phyloP scores from a whole-genome alignment of 2,888 invertebrate species.

The Carcina quercana region DNA sequence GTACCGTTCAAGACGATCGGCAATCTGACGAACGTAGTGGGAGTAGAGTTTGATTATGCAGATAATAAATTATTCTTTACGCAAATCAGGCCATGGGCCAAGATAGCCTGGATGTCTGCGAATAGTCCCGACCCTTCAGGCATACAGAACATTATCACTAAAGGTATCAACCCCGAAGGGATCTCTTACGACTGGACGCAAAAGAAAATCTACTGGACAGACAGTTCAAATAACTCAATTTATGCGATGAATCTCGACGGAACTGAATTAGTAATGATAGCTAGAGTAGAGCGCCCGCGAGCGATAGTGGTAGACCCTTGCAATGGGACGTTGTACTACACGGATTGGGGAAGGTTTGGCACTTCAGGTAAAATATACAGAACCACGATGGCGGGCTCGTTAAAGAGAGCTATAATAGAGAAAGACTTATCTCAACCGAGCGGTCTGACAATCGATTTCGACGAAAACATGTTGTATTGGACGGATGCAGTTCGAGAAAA shows the following conservation, averaged over 20 bases:
- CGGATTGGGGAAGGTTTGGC: slow-evolving; percentile 96
- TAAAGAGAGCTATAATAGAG: slow-evolving; percentile 90
- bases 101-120: slow-evolving; percentile 87
- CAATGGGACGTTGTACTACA: slow-evolving; percentile 94
- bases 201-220: slow-evolving; percentile 98
- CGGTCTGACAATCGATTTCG: slow-evolving; percentile 96
- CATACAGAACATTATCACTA: slow-evolving; percentile 80
- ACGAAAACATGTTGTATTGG: slow-evolving; percentile 95
- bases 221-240: slow-evolving; percentile 94
- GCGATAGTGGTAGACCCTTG: slow-evolving; percentile 98
- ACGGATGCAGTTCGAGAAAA: slow-evolving; percentile 97
- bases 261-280: slow-evolving; percentile 91
- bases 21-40: slow-evolving; percentile 94
- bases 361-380: slow-evolving; percentile 95
- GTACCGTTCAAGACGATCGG: slow-evolving; percentile 89
- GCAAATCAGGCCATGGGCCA: slow-evolving; percentile 93
- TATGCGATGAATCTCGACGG: slow-evolving; percentile 96
- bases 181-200: slow-evolving; percentile 99
- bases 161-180: slow-evolving; percentile 93
- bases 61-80: slow-evolving; percentile 93
- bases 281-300: slow-evolving; percentile 92
- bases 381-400: slow-evolving; percentile 96
- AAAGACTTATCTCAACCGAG: slow-evolving; percentile 95
- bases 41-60: slow-evolving; percentile 95
- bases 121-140: slow-evolving; percentile 77